Percentiles rank a stretch among this genome's conserved stretches.
phyloP scores from a whole-genome alignment of 2,888 invertebrate genomes.

The Microdon myrmicae region DNA sequence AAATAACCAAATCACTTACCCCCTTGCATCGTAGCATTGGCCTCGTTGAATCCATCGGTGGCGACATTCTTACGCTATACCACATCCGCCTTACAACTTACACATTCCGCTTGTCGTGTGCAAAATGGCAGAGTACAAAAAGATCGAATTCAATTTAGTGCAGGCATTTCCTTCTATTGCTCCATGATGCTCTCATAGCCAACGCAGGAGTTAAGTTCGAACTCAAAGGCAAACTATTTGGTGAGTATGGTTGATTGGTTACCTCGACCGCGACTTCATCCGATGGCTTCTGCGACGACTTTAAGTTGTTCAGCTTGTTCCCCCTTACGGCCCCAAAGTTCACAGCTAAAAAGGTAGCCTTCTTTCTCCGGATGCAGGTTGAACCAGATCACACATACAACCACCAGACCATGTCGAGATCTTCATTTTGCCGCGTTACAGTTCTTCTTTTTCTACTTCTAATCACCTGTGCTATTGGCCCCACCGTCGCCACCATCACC shows the following conservation, averaged over 20 bases:
- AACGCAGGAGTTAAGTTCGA: conserved; percentile 38
- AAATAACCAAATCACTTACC: conserved; percentile 31
- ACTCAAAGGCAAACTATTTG: conserved; percentile 29
- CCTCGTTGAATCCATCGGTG: conserved; percentile 5
- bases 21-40: background rate
- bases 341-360: conserved; percentile 40
- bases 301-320: conserved; percentile 36
- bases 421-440: conserved; percentile 31
- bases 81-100: conserved; percentile 35
- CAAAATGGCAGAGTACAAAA: background rate
- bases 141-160: conserved; percentile 39
- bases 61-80: conserved; percentile 43
- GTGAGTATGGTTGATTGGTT: conserved; percentile 46
- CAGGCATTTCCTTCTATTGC: conserved; percentile 44
- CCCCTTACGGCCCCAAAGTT: conserved; percentile 31
- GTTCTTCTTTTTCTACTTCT: conserved; percentile 12
- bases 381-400: conserved; percentile 36
- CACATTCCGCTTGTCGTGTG: background rate
- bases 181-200: conserved; percentile 30
- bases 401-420: conserved; percentile 24
- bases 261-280: conserved; percentile 27
- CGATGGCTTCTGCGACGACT: conserved; percentile 5
- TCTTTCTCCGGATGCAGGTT: conserved; percentile 39
- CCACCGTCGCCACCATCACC: background rate
- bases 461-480: conserved; percentile 34